Conservation (phyloP, 2,888 invertebrate genomes). For the Mesochorus sp. region DNA sequence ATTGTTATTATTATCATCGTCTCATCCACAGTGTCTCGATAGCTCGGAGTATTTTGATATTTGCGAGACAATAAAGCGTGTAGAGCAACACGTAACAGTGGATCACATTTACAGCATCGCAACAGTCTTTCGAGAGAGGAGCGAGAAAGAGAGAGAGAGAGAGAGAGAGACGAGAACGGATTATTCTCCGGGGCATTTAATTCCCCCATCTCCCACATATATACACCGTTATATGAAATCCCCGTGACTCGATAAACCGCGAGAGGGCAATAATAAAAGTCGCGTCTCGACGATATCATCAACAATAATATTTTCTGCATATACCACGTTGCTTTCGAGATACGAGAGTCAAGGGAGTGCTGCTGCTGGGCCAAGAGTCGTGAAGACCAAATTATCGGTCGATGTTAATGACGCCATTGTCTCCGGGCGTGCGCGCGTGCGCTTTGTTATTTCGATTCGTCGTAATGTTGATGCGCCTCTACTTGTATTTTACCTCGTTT, state of each 20-base stretch:
- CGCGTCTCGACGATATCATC: not conserved
- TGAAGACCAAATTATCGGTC: slow-evolving; percentile 36
- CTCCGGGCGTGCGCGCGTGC: not conserved
- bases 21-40: not conserved
- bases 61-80: slow-evolving; percentile 10
- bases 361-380: no score
- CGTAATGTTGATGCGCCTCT: no score
- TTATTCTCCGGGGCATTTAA: slow-evolving; percentile 12
- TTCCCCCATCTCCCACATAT: not conserved
- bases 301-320: slow-evolving; percentile 10
- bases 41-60: not conserved
- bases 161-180: not conserved
- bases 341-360: not conserved
- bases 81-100: not conserved
- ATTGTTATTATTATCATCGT: not conserved
- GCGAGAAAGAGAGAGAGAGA: no score
- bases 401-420: slow-evolving; percentile 45
- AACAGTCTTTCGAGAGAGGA: not conserved
- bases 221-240: not conserved
- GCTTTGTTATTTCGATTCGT: not conserved
- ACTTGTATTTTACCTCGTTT: no score
- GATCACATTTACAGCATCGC: not conserved
- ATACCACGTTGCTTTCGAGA: not conserved
- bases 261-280: not conserved
- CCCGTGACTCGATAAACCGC: slow-evolving; percentile 1